These are phyloP conservation scores for Calliphora vomitoria DNA, from an alignment of 2,888 invertebrate species.

Conservation along the genomic window DNA sequence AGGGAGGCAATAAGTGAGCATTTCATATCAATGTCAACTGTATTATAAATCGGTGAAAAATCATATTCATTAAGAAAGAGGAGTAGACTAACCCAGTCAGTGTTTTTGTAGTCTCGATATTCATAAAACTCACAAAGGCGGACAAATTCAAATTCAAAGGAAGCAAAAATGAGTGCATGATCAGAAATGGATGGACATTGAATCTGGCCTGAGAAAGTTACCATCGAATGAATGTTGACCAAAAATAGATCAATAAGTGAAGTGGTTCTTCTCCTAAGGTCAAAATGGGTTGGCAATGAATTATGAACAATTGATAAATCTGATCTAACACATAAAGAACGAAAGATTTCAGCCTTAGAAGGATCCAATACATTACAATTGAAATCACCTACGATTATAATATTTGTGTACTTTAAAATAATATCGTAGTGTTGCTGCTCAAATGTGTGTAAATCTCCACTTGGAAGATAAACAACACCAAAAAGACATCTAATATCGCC, in stretches of 20 bases:
- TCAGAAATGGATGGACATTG: background rate
- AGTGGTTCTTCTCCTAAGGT: background rate
- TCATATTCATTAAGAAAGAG: too few species aligned
- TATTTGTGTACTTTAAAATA: too few species aligned
- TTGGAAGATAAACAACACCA: background rate
- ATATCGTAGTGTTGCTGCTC: background rate
- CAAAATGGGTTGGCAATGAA: background rate
- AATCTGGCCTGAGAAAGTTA: background rate
- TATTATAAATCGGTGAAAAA: too few species aligned
- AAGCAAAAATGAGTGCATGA: background rate
- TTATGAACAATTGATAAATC: too few species aligned
- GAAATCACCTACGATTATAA: too few species aligned
- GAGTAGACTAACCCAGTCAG: too few species aligned
- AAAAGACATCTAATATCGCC: background rate
- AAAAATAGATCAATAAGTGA: background rate
- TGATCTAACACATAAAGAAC: too few species aligned
- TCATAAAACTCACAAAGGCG: background rate
- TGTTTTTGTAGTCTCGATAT: background rate
- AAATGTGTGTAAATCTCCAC: background rate
- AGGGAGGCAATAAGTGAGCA: too few species aligned
- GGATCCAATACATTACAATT: too few species aligned
- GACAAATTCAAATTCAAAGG: background rate
- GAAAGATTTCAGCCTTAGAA: too few species aligned
- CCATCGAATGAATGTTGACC: background rate
- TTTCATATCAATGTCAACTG: too few species aligned